phyloP scores from a whole-genome alignment of 2,888 invertebrate genomes.

The Troides aeacus region DNA sequence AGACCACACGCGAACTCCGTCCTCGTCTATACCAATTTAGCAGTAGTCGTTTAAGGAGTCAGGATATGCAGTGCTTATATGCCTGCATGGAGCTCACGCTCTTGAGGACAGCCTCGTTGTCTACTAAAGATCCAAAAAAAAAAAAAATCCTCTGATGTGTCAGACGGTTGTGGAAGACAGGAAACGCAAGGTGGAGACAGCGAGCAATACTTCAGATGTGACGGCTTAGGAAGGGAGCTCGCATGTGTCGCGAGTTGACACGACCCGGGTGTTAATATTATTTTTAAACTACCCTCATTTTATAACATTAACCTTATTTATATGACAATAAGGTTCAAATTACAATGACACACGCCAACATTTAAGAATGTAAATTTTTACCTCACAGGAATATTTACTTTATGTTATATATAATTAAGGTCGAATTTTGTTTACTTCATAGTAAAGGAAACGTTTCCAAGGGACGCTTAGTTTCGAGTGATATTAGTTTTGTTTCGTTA shows the following conservation, averaged over 20 bases:
- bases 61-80: no score
- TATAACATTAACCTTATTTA: not conserved
- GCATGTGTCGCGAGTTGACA: constrained; percentile 9
- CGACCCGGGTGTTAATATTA: constrained; percentile 16
- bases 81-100: no score
- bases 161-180: not conserved
- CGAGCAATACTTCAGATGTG: constrained; percentile 11
- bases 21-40: no score
- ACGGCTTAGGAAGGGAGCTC: constrained; percentile 1
- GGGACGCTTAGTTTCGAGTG: not conserved
- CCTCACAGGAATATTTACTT: not conserved
- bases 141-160: no score
- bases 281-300: constrained; percentile 8
- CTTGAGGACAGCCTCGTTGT: no score
- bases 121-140: no score
- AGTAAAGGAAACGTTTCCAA: not conserved
- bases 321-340: not conserved
- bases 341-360: not conserved
- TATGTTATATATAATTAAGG: not conserved
- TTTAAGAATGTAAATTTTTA: not conserved
- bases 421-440: constrained; percentile 2
- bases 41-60: no score
- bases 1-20: no score
- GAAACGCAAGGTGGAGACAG: constrained; percentile 1
- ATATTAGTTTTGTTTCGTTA: constrained; percentile 1